Percentiles rank a stretch among this genome's conserved stretches.
Evolutionary conservation across 92 coral and sea anemone genomes (phyloP).

Genomic region (Paragorgia papillata): DNA sequence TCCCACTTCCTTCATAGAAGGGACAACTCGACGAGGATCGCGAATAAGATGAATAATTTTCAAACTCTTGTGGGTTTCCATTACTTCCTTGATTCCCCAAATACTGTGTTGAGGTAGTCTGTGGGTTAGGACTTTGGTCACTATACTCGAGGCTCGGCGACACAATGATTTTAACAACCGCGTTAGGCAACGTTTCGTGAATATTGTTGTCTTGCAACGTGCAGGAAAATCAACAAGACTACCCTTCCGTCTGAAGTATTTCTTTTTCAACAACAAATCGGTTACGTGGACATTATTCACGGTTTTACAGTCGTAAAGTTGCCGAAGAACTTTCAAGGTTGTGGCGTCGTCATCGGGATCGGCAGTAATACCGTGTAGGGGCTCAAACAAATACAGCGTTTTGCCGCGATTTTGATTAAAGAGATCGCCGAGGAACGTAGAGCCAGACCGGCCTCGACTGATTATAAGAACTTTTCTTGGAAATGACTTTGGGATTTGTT

Average conservation of each 20-base stretch:
- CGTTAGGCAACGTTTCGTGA: neutral
- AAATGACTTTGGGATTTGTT: neutral
- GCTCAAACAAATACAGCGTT: conserved; percentile 27
- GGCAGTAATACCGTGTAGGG: neutral
- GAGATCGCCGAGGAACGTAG: conserved; percentile 33
- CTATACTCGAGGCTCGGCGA: neutral
- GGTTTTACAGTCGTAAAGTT: conserved; percentile 8
- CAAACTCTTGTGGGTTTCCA: conserved; percentile 5
- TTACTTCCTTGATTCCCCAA: conserved; percentile 25
- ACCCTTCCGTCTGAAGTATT: neutral
- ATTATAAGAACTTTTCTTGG: conserved; percentile 22
- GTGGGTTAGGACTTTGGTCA: conserved; percentile 24
- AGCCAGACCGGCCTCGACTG: conserved; percentile 33
- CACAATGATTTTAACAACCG: neutral
- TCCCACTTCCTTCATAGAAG: conserved; percentile 20
- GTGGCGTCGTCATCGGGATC: neutral
- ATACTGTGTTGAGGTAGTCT: conserved; percentile 25
- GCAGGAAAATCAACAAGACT: too few relatives aligned
- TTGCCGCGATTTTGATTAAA: conserved; percentile 2
- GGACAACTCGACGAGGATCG: conserved; percentile 24
- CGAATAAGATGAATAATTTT: conserved; percentile 27
- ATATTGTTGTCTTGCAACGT: too few relatives aligned
- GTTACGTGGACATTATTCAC: neutral
- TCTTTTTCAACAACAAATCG: neutral
- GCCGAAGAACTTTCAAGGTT: conserved; percentile 8